These are phyloP conservation scores for Aphidius gifuensis DNA, from an alignment of 1,140 invertebrate species.

Conservation along the genomic window DNA sequence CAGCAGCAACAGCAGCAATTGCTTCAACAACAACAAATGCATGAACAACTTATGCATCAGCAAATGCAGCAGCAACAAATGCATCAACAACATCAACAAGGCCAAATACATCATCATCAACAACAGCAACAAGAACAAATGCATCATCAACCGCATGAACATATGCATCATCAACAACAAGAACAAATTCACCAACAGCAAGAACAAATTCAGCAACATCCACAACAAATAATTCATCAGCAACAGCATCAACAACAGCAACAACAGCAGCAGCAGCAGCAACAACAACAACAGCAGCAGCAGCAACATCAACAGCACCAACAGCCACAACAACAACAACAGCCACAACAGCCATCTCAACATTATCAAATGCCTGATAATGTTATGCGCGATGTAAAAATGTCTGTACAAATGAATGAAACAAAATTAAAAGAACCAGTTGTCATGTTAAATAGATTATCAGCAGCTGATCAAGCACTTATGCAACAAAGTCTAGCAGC, in stretches of 20 bases:
- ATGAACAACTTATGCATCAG: neutral
- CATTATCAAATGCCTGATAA: constrained; percentile 42
- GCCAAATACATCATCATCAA: neutral
- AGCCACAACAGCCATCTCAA: constrained; percentile 8
- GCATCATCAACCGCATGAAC: constrained; percentile 13
- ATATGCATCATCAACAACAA: constrained; percentile 8
- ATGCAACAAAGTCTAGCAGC: constrained; percentile 63
- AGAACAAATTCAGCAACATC: constrained; percentile 28
- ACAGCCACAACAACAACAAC: constrained; percentile 15
- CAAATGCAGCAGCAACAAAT: constrained; percentile 6
- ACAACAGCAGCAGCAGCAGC: neutral
- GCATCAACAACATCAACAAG: constrained; percentile 18
- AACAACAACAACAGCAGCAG: neutral
- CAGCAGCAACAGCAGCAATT: constrained; percentile 4
- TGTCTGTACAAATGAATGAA: constrained; percentile 23
- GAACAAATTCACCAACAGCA: neutral
- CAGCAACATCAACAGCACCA: neutral
- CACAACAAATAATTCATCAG: constrained; percentile 12
- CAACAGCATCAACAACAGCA: constrained; percentile 11
- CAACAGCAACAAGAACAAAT: constrained; percentile 10
- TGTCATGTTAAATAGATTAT: constrained; percentile 63
- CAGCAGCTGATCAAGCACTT: constrained; percentile 60
- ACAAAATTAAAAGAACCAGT: constrained; percentile 51
- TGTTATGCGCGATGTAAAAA: constrained; percentile 35
- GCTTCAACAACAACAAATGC: constrained; percentile 22